Percentiles rank a stretch among this genome's conserved stretches.
Conservation (phyloP, 2,888 invertebrate species). For the Hemaris fuciformis region DNA sequence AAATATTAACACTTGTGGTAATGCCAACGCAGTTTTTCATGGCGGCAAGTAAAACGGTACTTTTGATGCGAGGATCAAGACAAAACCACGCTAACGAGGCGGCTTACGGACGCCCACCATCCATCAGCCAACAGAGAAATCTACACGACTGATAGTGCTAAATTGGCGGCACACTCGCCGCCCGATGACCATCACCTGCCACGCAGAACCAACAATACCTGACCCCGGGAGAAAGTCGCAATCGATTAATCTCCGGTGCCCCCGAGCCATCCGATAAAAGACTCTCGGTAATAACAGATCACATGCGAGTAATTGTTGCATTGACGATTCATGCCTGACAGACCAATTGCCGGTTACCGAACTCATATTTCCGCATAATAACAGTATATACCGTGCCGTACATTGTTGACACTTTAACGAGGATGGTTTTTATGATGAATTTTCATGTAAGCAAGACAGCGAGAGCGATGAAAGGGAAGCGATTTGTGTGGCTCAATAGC, state of each 20-base stretch:
- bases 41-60: constrained; percentile 8
- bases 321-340: constrained; percentile 60
- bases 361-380: constrained; percentile 41
- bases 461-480: constrained; percentile 66
- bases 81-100: constrained; percentile 50
- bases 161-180: constrained; percentile 53
- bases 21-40: neutral
- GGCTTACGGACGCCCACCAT: constrained; percentile 30
- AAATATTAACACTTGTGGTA: constrained; percentile 5
- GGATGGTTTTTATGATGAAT: constrained; percentile 50
- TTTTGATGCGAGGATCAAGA: constrained; percentile 29
- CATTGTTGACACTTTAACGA: constrained; percentile 56
- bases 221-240: constrained; percentile 66
- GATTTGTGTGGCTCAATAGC: constrained; percentile 59
- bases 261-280: constrained; percentile 57
- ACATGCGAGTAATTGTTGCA: constrained; percentile 61
- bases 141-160: constrained; percentile 46
- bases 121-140: constrained; percentile 45
- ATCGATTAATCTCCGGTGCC: constrained; percentile 66
- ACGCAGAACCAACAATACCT: constrained; percentile 53
- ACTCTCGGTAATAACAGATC: constrained; percentile 65
- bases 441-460: constrained; percentile 61
- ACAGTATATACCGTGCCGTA: constrained; percentile 24
- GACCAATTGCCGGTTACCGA: constrained; percentile 54
- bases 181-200: constrained; percentile 42